Percentiles rank a stretch among this genome's conserved stretches.
phyloP scores from a whole-genome alignment of 2,797 vertebrate genomes.

The Synanceia verrucosa region DNA sequence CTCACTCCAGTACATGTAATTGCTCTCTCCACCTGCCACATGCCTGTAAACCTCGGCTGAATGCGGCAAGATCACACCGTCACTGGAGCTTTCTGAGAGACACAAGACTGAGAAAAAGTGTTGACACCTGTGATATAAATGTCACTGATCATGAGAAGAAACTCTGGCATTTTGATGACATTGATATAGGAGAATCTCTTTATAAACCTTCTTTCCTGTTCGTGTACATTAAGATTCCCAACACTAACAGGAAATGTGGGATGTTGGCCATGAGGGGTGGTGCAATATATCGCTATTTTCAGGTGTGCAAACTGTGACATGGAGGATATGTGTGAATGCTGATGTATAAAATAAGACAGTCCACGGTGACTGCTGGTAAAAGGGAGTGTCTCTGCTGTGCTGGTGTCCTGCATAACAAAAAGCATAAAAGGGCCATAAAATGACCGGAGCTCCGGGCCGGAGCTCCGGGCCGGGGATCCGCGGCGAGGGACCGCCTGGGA shows the following conservation, averaged over 20 bases:
- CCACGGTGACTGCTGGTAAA: conserved; percentile 42
- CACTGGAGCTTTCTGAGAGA: conserved; percentile 1
- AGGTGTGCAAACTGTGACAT: neutral
- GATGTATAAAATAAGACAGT: neutral
- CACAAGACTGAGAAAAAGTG: neutral
- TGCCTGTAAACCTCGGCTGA: conserved; percentile 18
- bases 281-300: neutral
- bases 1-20: conserved; percentile 30
- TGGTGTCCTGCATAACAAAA: conserved; percentile 51
- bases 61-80: conserved; percentile 11
- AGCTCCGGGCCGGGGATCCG: no score
- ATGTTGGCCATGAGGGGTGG: neutral
- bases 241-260: neutral
- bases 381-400: conserved; percentile 55
- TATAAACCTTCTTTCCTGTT: neutral
- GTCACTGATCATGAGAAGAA: neutral
- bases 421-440: no score
- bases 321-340: neutral
- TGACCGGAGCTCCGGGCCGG: no score
- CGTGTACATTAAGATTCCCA: neutral
- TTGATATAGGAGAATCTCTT: neutral
- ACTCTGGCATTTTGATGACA: neutral
- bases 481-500: no score
- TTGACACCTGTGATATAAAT: neutral
- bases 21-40: conserved; percentile 23